These are phyloP conservation scores for Agonopterix alstromeriana DNA, from an alignment of 2,888 invertebrate species.

Conservation along the genomic window DNA sequence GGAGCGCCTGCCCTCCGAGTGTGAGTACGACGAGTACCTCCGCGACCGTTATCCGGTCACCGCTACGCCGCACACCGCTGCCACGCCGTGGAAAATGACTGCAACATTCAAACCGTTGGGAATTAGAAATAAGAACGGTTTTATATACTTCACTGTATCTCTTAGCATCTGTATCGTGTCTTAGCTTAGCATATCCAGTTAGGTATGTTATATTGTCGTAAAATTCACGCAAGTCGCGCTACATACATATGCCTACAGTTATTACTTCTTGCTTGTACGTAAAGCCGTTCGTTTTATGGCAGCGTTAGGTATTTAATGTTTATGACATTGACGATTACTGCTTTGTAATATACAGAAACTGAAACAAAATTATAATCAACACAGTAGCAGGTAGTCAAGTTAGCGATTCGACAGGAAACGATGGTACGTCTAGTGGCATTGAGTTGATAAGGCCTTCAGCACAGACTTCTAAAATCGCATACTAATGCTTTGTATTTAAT, in stretches of 20 bases:
- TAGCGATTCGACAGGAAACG: background rate
- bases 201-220: conserved; percentile 13
- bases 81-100: conserved; percentile 37
- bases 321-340: too few species aligned
- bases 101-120: conserved; percentile 42
- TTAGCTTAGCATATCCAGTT: conserved; percentile 14
- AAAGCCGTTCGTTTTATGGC: too few species aligned
- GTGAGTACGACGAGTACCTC: conserved; percentile 53
- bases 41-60: conserved; percentile 66
- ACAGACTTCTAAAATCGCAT: background rate
- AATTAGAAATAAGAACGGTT: conserved; percentile 39
- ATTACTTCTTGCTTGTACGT: background rate
- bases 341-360: too few species aligned
- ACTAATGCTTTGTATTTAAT: background rate
- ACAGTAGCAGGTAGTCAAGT: background rate
- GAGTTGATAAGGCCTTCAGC: conserved; percentile 2
- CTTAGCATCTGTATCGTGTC: too few species aligned
- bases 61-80: conserved; percentile 45
- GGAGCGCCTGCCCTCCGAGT: conserved; percentile 42
- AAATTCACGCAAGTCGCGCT: conserved; percentile 12
- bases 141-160: conserved; percentile 15
- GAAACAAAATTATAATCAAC: too few species aligned
- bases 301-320: background rate
- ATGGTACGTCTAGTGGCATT: background rate
- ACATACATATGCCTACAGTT: conserved; percentile 5